A percentile compares a stretch with the other conserved stretches of the same genome.
Conservation (phyloP, 2,888 invertebrate genomes). For the Nudaria mundana region DNA sequence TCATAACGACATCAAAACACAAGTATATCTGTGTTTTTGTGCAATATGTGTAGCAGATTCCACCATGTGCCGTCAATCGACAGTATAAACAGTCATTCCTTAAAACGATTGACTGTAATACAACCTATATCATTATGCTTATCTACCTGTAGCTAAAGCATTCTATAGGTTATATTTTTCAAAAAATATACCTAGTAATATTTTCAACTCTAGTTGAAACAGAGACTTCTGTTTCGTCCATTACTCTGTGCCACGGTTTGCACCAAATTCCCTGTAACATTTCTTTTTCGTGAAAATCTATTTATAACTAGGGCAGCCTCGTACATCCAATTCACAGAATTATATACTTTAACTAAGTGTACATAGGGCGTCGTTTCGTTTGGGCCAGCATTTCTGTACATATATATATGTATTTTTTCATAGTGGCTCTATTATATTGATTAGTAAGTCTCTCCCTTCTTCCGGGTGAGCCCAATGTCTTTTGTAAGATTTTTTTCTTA, state of each 20-base stretch:
- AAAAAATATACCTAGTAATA: too few species aligned
- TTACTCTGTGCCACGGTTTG: slow-evolving; percentile 67
- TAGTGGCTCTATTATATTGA: slow-evolving; percentile 81
- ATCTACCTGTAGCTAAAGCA: too few species aligned
- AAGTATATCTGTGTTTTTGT: too few species aligned
- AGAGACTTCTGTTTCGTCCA: slow-evolving; percentile 39
- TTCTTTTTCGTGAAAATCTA: slow-evolving; percentile 82
- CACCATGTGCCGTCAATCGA: too few species aligned
- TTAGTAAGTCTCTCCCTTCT: slow-evolving; percentile 71
- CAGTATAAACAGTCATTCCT: too few species aligned
- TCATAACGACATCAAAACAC: too few species aligned
- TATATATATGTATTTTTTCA: slow-evolving; percentile 68
- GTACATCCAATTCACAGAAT: slow-evolving; percentile 36
- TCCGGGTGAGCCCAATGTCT: slow-evolving; percentile 63
- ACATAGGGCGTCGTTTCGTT: slow-evolving; percentile 34
- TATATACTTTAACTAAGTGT: slow-evolving; percentile 39
- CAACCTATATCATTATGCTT: too few species aligned
- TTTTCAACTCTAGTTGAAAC: too few species aligned
- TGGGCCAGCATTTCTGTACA: slow-evolving; percentile 33
- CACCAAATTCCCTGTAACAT: slow-evolving; percentile 80
- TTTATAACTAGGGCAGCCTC: slow-evolving; percentile 79
- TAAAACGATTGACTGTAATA: too few species aligned
- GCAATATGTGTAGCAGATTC: too few species aligned
- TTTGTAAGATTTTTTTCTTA: slow-evolving; percentile 62
- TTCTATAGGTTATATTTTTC: too few species aligned